Evolutionary conservation across 2,797 vertebrate species (phyloP).

Genomic region (Setipinna tenuifilis): DNA sequence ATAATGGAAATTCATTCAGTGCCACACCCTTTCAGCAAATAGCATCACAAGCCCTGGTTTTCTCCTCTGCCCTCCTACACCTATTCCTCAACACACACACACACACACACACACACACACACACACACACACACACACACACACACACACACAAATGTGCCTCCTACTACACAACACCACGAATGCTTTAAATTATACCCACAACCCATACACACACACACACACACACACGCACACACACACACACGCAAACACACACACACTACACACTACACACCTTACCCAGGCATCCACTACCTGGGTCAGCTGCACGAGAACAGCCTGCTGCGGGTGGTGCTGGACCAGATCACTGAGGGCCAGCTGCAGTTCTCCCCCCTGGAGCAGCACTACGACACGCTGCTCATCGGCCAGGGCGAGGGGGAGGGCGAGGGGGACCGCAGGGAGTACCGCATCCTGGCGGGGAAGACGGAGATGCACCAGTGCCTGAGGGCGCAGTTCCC

Average conservation of each 20-base stretch:
- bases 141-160: too few relatives aligned
- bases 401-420: slow-evolving; percentile 65
- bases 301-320: slow-evolving; percentile 77
- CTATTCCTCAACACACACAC: too few relatives aligned
- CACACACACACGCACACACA: too few relatives aligned
- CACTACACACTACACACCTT: background rate
- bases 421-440: too few relatives aligned
- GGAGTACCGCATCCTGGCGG: slow-evolving; percentile 67
- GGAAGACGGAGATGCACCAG: slow-evolving; percentile 68
- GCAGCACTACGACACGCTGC: slow-evolving; percentile 77
- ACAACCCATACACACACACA: too few relatives aligned
- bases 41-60: background rate
- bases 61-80: background rate
- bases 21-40: too few relatives aligned
- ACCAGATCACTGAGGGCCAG: slow-evolving; percentile 78
- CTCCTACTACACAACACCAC: too few relatives aligned
- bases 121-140: too few relatives aligned
- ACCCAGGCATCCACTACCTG: slow-evolving; percentile 76
- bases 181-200: too few relatives aligned
- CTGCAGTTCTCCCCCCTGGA: slow-evolving; percentile 72
- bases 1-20: too few relatives aligned
- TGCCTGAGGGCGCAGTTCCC: slow-evolving; percentile 75
- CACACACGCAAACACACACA: too few relatives aligned
- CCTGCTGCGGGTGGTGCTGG: slow-evolving; percentile 72
- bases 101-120: too few relatives aligned